These are phyloP conservation scores for Pteropus alecto DNA, from an alignment of 2,113 vertebrate species.

Conservation along the genomic window DNA sequence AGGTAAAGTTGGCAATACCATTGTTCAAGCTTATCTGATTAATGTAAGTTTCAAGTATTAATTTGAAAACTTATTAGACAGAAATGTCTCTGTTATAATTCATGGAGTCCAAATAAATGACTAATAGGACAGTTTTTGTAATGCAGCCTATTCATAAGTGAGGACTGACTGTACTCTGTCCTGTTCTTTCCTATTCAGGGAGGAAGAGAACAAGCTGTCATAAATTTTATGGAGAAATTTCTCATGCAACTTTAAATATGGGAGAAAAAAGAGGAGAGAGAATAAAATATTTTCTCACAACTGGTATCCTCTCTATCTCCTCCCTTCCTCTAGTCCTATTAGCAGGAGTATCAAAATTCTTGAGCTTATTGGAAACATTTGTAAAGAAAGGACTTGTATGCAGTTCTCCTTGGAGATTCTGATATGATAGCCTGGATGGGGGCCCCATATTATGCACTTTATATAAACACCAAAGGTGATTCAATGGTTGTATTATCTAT, in stretches of 20 bases:
- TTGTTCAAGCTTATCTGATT: neutral
- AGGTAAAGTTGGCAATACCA: neutral
- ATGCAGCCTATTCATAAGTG: neutral
- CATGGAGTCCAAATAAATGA: neutral
- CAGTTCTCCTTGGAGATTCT: neutral
- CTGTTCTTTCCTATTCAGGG: neutral
- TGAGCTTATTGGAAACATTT: neutral
- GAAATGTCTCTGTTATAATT: neutral
- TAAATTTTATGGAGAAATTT: conserved; percentile 22
- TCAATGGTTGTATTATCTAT: neutral
- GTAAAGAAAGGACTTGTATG: neutral
- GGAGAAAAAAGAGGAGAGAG: neutral
- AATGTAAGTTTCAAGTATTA: neutral
- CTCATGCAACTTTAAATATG: neutral
- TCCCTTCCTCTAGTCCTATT: neutral
- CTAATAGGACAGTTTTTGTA: neutral
- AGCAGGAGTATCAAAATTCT: neutral
- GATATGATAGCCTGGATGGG: neutral
- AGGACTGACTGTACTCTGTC: neutral
- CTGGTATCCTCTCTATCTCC: neutral
- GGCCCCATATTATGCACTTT: neutral
- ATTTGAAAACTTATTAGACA: neutral
- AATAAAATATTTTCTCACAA: neutral
- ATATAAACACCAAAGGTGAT: neutral
- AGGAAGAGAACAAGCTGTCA: neutral